Conservation (phyloP, 2,888 invertebrate genomes). For the Drosophila barbarae region DNA sequence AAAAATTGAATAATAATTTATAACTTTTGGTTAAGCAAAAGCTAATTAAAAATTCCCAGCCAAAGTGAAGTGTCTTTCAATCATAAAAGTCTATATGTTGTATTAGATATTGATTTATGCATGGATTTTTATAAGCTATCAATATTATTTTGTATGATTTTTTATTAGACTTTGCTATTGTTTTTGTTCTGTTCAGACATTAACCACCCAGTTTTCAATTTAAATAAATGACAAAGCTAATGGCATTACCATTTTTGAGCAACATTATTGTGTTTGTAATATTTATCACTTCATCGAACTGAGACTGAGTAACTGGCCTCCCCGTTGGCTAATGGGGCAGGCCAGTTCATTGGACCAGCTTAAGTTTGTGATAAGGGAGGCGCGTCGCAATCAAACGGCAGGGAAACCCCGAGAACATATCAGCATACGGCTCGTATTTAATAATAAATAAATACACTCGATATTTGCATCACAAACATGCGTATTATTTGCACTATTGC, state of each 20-base stretch:
- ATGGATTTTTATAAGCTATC: neutral
- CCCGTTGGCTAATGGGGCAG: neutral
- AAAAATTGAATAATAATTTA: too few species aligned
- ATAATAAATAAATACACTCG: neutral
- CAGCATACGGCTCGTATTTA: neutral
- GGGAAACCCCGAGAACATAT: slow-evolving; percentile 9
- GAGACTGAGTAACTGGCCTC: neutral
- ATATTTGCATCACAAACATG: slow-evolving; percentile 14
- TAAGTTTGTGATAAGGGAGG: slow-evolving; percentile 24
- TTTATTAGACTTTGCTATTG: neutral
- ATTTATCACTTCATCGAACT: neutral
- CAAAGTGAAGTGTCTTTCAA: too few species aligned
- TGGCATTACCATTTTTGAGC: slow-evolving; percentile 1
- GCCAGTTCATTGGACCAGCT: slow-evolving; percentile 14
- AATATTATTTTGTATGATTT: neutral
- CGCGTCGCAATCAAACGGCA: slow-evolving; percentile 13
- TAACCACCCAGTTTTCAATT: neutral
- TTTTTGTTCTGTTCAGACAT: neutral
- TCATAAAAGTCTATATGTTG: too few species aligned
- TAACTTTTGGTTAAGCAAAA: neutral
- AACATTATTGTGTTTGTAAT: neutral
- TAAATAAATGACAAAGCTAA: neutral
- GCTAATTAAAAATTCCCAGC: neutral
- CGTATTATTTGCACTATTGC: slow-evolving; percentile 4
- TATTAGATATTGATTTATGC: neutral